A percentile compares a stretch with the other conserved stretches of the same genome.
Evolutionary conservation across 2,797 vertebrate genomes (phyloP).

Genomic region (Phrynocephalus forsythii): DNA sequence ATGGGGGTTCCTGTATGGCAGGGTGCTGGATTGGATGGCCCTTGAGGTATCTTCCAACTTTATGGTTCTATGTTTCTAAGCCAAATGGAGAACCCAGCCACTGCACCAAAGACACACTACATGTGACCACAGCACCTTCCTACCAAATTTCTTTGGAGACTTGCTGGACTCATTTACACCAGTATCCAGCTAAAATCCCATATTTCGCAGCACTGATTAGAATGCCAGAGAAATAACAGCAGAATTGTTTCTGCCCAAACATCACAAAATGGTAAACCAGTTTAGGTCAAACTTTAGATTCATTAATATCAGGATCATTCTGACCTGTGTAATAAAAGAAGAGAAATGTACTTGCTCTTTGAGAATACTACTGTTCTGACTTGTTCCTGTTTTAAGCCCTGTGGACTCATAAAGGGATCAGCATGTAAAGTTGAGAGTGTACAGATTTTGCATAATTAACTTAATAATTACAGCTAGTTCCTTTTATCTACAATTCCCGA

Average conservation of each 20-base stretch:
- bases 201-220: no score
- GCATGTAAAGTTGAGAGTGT: conserved; percentile 19
- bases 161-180: no score
- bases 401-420: conserved; percentile 4
- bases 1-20: no score
- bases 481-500: conserved; percentile 22
- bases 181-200: no score
- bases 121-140: neutral
- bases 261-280: neutral
- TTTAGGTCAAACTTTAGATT: neutral
- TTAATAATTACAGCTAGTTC: conserved; percentile 25
- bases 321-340: neutral
- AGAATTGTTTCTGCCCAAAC: neutral
- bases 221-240: neutral
- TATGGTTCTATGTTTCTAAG: no score
- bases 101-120: neutral
- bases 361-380: neutral
- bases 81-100: neutral
- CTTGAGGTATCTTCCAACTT: no score
- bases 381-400: conserved; percentile 15
- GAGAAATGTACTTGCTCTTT: neutral
- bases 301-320: neutral
- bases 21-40: no score
- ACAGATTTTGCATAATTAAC: conserved; percentile 37
- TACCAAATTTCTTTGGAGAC: neutral